Evolutionary conservation across 2,113 vertebrate species (phyloP), one percentile per base, ranked within the genome.

Genomic region (Platysternon megacephalum): DNA sequence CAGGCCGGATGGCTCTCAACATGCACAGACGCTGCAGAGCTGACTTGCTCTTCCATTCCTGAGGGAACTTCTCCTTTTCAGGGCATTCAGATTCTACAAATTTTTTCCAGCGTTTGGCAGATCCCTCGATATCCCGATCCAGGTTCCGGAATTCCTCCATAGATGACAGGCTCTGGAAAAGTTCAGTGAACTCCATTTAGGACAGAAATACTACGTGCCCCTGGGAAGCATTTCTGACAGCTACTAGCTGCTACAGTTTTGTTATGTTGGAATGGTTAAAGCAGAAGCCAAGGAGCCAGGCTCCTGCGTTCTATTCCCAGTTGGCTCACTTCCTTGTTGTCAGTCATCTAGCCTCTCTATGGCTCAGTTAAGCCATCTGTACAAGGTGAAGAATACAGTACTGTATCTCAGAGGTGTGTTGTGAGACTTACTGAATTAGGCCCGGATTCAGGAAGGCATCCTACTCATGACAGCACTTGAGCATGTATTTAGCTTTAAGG

Each of bases 11-110:
- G 21, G 98, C 98, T 83, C 99, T 98, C 99, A 99, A 96, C 90
- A 99, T 98, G 95, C 99, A 99, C 90, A 99, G 98, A 32, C 97
- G 99, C 98, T 99, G 99, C 55, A 99, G 98, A 0, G 98, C 95
- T 1, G 98, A 98, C 96, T 99, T 99, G 96, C 98, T 99, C 97
- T 99, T 99, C 99, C 99, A 99, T 28, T 99, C 99, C 96, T 99
- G 99, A 1, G 99, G 99, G 84, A 99, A 99, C 95, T 99, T 99
- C 96, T 99, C 99, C 90, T 99, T 99, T 89, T 99, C 99, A 0
- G 99, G 99, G 97, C 99, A 99, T 97, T 99, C 99, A 0, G 98
- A 99, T 93, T 99, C 99, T 7, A 99, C 98, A 90, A 99, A 99
- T 87, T 99, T 99, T 96, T 99, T 99, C 99, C 99, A 99, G 44